Evolutionary conservation across 92 coral and sea anemone genomes (phyloP), one percentile per base, ranked within the genome.

Genomic region (Palythoa grandiflora): DNA sequence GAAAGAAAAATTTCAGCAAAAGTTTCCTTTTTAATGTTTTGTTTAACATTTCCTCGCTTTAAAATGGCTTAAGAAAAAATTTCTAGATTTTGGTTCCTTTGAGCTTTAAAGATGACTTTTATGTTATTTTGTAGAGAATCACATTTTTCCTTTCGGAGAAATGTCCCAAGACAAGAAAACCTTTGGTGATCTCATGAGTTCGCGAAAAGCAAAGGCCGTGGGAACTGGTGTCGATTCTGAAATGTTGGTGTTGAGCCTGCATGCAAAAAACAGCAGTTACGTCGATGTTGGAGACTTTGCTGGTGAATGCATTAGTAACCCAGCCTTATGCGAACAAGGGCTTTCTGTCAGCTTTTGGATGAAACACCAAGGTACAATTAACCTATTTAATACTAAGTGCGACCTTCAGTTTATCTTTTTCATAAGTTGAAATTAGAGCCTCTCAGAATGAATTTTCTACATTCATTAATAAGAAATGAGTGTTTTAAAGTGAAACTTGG

Each of bases 281-380:
- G 75, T 81, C 66, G 55, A 44, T 47, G 60, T 81, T 36, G 86
- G 86, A 68, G 63, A 66, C 37, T 65, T 81, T 16, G 44, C 5
- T 13, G 9, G 75, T 1, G 86, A 81, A 48, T 81, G 86, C 61
- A 51, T 81, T 44, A 66, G 74, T 65, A 81, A 81, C 17, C 86
- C 86, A 47, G 86, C 47, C 38, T 65, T 47, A 15, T 81, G 75
- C 28, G 63, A 66, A 36, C 12, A 68, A 48, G 86, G 86, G 10
- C 36, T 81, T 60, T 81, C 86, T 9, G 86, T 81, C 47, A 81
- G 86, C 28, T 81, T 81, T 63, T 81, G 86, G 86, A 66, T 81
- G 86, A 66, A 66, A 44, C 75, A 81, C 86, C 66, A 19, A 66
- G 86, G 86, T 81, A 63, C 1, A 51, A 44, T 44, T 4, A 8